Base-by-base conservation (phyloP, 92 coral and sea anemone genomes). In the Zoanthus solanderi region DNA sequence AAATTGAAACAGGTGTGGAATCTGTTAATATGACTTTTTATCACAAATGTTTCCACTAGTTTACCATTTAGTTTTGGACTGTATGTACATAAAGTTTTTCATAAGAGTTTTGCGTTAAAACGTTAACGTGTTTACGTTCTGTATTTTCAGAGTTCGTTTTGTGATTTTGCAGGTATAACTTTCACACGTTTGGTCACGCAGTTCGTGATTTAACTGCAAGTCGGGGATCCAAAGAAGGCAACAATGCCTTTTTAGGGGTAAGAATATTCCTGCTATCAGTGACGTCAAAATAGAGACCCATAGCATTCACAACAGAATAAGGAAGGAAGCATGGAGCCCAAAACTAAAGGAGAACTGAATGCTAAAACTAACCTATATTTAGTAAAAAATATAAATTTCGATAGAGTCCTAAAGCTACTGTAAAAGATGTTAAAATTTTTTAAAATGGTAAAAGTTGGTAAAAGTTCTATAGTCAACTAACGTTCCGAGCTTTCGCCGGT, bases 181-280 rank as follows among this genome's bases (percentile, higher is more conserved):
- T 95, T 58, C 86, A 95, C 89, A 93, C 96, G 10, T 95, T 95
- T 91, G 98, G 98, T 7, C 98, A 95, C 75, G 93, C 93, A 11
- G 98, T 95, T 31, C 88, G 96, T 29, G 92, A 93, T 80, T 73
- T 95, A 15, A 85, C 92, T 85, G 92, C 98, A 56, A 95, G 98
- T 84, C 82, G 98, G 74, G 98, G 98, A 46, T 80, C 93, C 32
- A 86, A 94, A 83, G 93, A 95, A 84, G 98, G 98, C 65, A 95
- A 95, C 83, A 93, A 93, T 83, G 98, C 98, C 5, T 95, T 95
- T 48, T 92, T 93, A 29, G 88, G 92, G 46, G 98, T 93, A 31
- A 71, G 95, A 37, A 37, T 37, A 4, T 37, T 37, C 42, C 42
- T 37, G 42, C 42, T 37, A 37, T 37, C 4, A 4, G 42, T 37